These are phyloP conservation scores for Cetonia aurata DNA, from an alignment of 2,888 invertebrate genomes.

Conservation along the genomic window DNA sequence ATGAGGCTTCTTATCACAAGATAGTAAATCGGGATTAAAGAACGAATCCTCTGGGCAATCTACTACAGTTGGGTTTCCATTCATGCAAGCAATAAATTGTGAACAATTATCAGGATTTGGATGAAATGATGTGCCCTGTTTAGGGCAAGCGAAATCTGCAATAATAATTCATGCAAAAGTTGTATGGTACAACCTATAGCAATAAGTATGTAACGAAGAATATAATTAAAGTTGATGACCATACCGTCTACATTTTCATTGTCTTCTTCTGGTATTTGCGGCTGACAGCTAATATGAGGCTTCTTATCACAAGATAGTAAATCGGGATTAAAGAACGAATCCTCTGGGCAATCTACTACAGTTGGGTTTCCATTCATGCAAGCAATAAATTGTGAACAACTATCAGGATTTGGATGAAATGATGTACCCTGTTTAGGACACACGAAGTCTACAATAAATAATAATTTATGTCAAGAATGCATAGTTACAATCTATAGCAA, in stretches of 20 bases:
- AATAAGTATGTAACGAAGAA: no score
- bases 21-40: constrained; percentile 9
- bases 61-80: constrained; percentile 1
- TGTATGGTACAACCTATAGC: no score
- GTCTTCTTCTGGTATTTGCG: not conserved
- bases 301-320: no score
- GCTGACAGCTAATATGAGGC: no score
- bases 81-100: constrained; percentile 26
- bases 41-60: constrained; percentile 9
- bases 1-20: constrained; percentile 11
- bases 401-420: constrained; percentile 1
- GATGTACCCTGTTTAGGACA: not conserved
- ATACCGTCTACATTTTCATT: no score
- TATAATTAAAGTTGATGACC: no score
- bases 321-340: not conserved
- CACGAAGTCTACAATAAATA: not conserved
- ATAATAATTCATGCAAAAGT: no score
- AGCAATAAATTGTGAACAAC: constrained; percentile 6
- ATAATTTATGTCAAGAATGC: not conserved
- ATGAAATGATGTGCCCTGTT: constrained; percentile 26
- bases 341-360: not conserved
- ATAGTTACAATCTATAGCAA: not conserved
- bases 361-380: not conserved
- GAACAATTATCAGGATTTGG: constrained; percentile 30
- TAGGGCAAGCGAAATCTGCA: no score